Conservation (phyloP, 2,888 invertebrate genomes). For the Liodrosophila aerea region DNA sequence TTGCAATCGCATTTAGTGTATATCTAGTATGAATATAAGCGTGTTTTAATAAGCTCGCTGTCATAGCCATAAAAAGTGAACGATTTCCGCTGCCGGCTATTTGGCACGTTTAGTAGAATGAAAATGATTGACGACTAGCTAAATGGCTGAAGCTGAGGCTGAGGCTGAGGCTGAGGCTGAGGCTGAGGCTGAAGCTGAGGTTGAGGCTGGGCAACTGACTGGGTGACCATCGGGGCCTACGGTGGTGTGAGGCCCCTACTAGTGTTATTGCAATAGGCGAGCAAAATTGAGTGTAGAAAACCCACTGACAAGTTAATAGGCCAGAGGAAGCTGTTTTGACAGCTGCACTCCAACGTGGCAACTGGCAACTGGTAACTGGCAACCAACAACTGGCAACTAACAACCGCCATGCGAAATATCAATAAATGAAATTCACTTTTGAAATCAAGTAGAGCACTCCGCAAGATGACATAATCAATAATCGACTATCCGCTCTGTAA, state of each 20-base stretch:
- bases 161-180: neutral
- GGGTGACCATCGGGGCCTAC: constrained; percentile 23
- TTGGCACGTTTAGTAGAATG: constrained; percentile 69
- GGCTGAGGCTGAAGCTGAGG: neutral
- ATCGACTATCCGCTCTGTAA: constrained; percentile 45
- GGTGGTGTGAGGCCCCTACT: constrained; percentile 9
- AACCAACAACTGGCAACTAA: too few relatives aligned
- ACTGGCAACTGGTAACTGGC: neutral
- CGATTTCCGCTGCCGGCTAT: constrained; percentile 66
- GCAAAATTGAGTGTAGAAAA: constrained; percentile 41
- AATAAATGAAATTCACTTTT: constrained; percentile 25
- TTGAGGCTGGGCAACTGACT: constrained; percentile 13
- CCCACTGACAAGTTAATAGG: constrained; percentile 71
- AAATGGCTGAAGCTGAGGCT: neutral
- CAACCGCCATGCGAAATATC: constrained; percentile 26
- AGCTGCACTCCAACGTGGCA: constrained; percentile 32
- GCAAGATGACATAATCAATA: constrained; percentile 55
- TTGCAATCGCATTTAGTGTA: constrained; percentile 33
- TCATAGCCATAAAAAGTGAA: constrained; percentile 50
- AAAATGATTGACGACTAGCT: constrained; percentile 61
- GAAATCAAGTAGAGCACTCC: constrained; percentile 29
- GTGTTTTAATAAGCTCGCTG: constrained; percentile 35
- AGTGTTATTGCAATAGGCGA: constrained; percentile 43
- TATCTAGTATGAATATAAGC: constrained; percentile 8
- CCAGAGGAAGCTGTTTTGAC: constrained; percentile 63